Conservation (phyloP, 2,113 vertebrate genomes). For the Bucco capensis region DNA sequence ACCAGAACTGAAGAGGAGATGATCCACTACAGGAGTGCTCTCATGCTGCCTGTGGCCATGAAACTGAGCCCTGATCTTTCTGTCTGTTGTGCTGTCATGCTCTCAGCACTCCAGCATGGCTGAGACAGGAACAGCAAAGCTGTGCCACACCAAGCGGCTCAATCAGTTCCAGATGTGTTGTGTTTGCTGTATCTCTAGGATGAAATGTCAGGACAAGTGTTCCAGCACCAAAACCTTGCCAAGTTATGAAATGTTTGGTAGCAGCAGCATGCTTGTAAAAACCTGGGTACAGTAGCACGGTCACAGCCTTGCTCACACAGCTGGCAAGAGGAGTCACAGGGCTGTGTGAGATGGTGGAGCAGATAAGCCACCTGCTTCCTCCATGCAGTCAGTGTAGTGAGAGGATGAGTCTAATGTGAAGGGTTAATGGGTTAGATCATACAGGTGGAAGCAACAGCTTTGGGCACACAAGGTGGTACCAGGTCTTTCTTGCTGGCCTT, state of each 20-base stretch:
- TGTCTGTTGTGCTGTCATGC: neutral
- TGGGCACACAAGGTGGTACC: neutral
- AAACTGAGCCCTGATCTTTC: neutral
- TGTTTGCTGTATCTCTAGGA: conserved; percentile 24
- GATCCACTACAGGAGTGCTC: neutral
- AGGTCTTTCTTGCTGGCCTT: neutral
- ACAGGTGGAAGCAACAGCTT: neutral
- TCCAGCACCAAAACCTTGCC: neutral
- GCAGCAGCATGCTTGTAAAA: neutral
- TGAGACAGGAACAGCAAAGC: neutral
- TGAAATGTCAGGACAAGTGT: neutral
- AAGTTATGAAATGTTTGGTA: conserved; percentile 1
- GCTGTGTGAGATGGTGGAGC: neutral
- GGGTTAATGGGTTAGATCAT: neutral
- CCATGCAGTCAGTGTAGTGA: neutral
- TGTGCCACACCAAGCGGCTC: conserved; percentile 16
- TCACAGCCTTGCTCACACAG: neutral
- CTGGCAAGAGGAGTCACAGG: neutral
- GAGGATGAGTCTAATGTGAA: neutral
- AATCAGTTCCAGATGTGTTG: conserved; percentile 23
- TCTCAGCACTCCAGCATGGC: neutral
- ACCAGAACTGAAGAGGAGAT: neutral
- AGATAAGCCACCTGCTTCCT: conserved; percentile 7
- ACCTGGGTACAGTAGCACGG: neutral
- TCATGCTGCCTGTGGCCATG: neutral